Conservation (phyloP, 2,113 vertebrate species). For the Onychostoma macrolepis region DNA sequence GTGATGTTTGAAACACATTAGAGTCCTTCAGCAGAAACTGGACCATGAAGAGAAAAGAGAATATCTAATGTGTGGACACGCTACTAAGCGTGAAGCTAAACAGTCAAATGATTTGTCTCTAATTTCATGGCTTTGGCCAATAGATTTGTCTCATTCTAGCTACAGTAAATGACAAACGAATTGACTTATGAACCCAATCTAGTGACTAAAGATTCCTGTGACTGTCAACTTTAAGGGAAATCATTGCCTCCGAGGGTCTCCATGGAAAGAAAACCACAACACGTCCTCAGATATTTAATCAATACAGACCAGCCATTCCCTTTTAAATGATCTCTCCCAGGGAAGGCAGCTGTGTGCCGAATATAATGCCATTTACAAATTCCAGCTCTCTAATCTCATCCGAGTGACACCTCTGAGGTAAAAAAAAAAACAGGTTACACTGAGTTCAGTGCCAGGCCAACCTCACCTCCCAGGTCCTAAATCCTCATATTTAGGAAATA, state of each 20-base stretch:
- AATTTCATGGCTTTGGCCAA: neutral
- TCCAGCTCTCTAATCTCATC: neutral
- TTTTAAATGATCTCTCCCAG: slow-evolving; percentile 21
- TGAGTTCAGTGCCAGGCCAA: slow-evolving; percentile 6
- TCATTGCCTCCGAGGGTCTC: slow-evolving; percentile 10
- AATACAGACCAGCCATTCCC: slow-evolving; percentile 24
- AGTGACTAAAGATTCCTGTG: slow-evolving; percentile 7
- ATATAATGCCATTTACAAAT: slow-evolving; percentile 21
- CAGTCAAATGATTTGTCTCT: neutral
- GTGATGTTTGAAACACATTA: slow-evolving; percentile 44
- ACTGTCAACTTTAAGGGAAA: slow-evolving; percentile 25
- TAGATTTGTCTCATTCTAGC: neutral
- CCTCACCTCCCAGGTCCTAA: slow-evolving; percentile 10
- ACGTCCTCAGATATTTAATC: neutral
- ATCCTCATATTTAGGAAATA: slow-evolving; percentile 43
- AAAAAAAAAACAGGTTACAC: neutral
- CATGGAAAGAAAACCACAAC: slow-evolving; percentile 5
- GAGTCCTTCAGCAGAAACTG: slow-evolving; percentile 47
- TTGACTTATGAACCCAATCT: slow-evolving; percentile 34
- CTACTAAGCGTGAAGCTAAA: neutral
- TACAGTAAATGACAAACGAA: slow-evolving; percentile 12
- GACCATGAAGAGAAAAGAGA: neutral
- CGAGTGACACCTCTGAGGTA: neutral
- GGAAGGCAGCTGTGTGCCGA: neutral
- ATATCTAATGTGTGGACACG: neutral